phyloP scores from a whole-genome alignment of 2,888 invertebrate species.

The Cryptocheilus praepositus region DNA sequence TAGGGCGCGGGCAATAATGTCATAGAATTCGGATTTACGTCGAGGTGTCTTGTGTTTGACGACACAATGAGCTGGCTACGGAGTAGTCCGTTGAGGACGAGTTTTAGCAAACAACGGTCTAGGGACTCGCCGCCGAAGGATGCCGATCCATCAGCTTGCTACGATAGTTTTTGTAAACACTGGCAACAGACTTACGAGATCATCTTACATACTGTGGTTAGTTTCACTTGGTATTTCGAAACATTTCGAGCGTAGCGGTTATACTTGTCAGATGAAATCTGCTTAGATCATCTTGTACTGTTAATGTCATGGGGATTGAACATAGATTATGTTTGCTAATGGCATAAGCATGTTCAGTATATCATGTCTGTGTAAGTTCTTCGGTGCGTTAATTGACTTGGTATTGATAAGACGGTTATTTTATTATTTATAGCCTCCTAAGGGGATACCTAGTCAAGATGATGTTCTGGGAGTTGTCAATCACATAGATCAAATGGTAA shows the following conservation, averaged over 20 bases:
- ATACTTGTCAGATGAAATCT: too few relatives aligned
- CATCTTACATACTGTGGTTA: constrained; percentile 84
- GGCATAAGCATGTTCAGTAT: too few relatives aligned
- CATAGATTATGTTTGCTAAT: too few relatives aligned
- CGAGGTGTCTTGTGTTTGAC: constrained; percentile 14
- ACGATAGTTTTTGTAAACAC: constrained; percentile 94
- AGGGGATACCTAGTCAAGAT: constrained; percentile 82
- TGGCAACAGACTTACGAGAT: constrained; percentile 95
- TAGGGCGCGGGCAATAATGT: too few relatives aligned
- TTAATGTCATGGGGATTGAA: too few relatives aligned
- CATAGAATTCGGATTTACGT: too few relatives aligned
- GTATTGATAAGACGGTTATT: not conserved
- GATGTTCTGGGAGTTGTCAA: constrained; percentile 94
- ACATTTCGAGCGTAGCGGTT: too few relatives aligned
- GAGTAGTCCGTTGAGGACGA: constrained; percentile 78
- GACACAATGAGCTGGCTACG: constrained; percentile 83
- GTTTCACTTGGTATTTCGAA: constrained; percentile 24
- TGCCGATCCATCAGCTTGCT: constrained; percentile 92
- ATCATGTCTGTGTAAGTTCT: too few relatives aligned
- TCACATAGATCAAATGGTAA: constrained; percentile 93
- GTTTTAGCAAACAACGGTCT: constrained; percentile 79
- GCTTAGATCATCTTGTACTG: too few relatives aligned
- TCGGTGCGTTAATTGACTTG: too few relatives aligned
- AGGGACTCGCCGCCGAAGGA: constrained; percentile 82
- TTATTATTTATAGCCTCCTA: constrained; percentile 72